These are phyloP conservation scores for Andricus quercusramuli DNA, from an alignment of 2,888 invertebrate species.

Conservation along the genomic window DNA sequence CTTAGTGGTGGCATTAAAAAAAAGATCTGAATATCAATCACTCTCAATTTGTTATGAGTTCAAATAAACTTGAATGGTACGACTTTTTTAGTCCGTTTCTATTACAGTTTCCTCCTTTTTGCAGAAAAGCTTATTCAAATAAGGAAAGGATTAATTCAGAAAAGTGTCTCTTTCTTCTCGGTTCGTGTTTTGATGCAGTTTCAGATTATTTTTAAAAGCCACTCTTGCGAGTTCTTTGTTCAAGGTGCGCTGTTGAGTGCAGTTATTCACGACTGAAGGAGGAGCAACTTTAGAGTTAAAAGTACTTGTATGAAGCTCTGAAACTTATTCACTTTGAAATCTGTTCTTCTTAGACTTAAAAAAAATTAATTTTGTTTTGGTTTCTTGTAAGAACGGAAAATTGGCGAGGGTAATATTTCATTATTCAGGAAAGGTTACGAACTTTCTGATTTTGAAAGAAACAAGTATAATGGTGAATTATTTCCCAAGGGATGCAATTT, in stretches of 20 bases:
- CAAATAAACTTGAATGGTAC: neutral
- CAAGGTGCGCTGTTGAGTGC: slow-evolving; percentile 36
- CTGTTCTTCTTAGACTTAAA: slow-evolving; percentile 31
- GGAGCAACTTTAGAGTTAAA: slow-evolving; percentile 36
- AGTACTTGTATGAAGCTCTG: slow-evolving; percentile 37
- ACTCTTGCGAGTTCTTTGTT: slow-evolving; percentile 32
- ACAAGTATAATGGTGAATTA: no score
- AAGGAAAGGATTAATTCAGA: neutral
- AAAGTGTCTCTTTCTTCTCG: slow-evolving; percentile 26
- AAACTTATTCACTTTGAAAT: slow-evolving; percentile 39
- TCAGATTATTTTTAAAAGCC: slow-evolving; percentile 38
- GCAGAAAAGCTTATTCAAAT: neutral
- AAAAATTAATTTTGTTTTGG: slow-evolving; percentile 33
- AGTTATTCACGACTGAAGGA: slow-evolving; percentile 36
- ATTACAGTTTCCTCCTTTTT: slow-evolving; percentile 7
- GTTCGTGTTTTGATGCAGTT: slow-evolving; percentile 30
- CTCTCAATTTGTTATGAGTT: neutral
- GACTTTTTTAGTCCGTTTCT: neutral
- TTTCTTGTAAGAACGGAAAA: slow-evolving; percentile 5
- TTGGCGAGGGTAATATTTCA: neutral
- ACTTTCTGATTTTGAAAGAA: slow-evolving; percentile 2
- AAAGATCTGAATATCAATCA: no score
- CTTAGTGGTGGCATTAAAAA: no score
- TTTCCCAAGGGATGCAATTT: no score
- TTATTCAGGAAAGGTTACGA: neutral